Evolutionary conservation across 2,797 vertebrate species (phyloP).

Genomic region (Pelobates cultripes): DNA sequence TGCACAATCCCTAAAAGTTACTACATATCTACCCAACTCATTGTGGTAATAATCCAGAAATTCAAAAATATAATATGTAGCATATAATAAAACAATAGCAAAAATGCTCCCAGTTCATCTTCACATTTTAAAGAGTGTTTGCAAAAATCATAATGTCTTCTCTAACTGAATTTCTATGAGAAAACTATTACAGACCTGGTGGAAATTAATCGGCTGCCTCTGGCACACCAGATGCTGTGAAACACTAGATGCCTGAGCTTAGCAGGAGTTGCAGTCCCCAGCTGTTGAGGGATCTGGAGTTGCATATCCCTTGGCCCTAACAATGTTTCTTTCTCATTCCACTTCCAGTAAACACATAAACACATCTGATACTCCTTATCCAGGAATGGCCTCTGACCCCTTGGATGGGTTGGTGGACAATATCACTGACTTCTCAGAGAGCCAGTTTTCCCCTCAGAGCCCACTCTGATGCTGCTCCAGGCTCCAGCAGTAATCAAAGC

Average conservation of each 20-base stretch:
- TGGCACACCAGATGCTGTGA: too few species aligned
- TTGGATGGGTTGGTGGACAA: conserved; percentile 37
- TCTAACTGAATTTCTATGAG: too few species aligned
- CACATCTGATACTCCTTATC: conserved; percentile 49
- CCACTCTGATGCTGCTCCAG: conserved; percentile 40
- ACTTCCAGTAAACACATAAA: conserved; percentile 24
- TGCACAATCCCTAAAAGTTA: too few species aligned
- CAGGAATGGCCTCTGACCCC: conserved; percentile 44
- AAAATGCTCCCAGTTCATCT: too few species aligned
- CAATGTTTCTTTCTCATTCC: conserved; percentile 17
- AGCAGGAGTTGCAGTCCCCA: neutral
- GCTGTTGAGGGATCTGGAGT: neutral
- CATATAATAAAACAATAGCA: too few species aligned
- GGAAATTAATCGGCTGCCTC: too few species aligned
- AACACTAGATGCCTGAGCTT: neutral
- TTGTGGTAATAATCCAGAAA: too few species aligned
- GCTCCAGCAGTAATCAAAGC: conserved; percentile 48
- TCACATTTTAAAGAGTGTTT: too few species aligned
- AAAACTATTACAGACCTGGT: too few species aligned
- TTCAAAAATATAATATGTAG: too few species aligned
- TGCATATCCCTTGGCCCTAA: neutral
- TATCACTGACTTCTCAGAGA: conserved; percentile 53
- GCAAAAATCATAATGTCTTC: too few species aligned
- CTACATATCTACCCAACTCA: too few species aligned
- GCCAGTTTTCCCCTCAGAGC: conserved; percentile 40